Evolutionary conservation across 2,888 invertebrate species (phyloP).

Genomic region (Poecilus cupreus): DNA sequence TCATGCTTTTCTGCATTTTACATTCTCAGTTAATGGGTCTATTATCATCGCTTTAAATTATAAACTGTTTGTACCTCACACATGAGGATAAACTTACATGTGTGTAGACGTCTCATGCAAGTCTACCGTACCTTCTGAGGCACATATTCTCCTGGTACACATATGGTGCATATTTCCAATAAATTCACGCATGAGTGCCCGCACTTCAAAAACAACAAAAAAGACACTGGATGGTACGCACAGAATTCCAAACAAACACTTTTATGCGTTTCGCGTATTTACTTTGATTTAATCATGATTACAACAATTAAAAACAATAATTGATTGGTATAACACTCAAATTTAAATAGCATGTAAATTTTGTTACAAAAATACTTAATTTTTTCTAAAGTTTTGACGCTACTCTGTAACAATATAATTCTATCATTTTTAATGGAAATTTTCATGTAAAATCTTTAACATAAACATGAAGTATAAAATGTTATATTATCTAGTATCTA

Average conservation of each 20-base stretch:
- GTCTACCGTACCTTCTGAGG: neutral
- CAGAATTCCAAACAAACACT: neutral
- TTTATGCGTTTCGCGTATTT: neutral
- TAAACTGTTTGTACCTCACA: conserved; percentile 2
- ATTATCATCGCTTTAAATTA: neutral
- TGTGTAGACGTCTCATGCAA: neutral
- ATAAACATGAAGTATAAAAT: too few relatives aligned
- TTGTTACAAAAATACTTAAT: too few relatives aligned
- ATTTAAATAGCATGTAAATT: too few relatives aligned
- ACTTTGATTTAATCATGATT: neutral
- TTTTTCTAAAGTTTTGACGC: too few relatives aligned
- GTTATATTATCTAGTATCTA: too few relatives aligned
- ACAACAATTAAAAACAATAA: too few relatives aligned
- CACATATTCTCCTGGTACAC: conserved; percentile 74
- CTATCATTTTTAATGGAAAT: too few relatives aligned
- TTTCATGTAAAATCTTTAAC: too few relatives aligned
- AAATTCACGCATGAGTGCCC: conserved; percentile 74
- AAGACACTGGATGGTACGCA: too few relatives aligned
- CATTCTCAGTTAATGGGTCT: neutral
- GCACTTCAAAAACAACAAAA: conserved; percentile 60
- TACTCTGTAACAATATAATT: too few relatives aligned
- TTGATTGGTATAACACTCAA: too few relatives aligned
- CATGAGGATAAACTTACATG: neutral
- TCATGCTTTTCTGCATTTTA: conserved; percentile 50
- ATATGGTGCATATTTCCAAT: conserved; percentile 82